Base-by-base conservation (phyloP, 2,113 vertebrate genomes). In the Cyrtonyx montezumae region DNA sequence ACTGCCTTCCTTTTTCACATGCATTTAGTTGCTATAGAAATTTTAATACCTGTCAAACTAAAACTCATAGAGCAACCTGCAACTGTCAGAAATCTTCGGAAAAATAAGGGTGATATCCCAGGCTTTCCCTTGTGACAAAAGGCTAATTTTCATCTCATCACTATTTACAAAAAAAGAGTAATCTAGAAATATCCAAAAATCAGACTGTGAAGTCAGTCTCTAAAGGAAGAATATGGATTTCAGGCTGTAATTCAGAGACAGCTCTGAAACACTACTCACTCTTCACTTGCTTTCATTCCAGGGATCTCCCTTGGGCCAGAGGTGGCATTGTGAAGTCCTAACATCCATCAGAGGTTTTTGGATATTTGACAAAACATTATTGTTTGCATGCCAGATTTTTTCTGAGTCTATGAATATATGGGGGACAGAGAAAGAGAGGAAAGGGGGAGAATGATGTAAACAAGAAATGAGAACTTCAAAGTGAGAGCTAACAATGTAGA, bases 381-480 rank as follows among this genome's bases (percentile, higher is more conserved):
- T 85, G 90, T 53, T 76, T 76, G 71, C 75, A 56, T 84, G 85
- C 76, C 91, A 93, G 71, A 45, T 25, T 36, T 70, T 87, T 82
- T 56, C 48, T 63, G 48, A 77, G 75, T 19, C 73, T 81, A 59
- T 71, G 82, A 94, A 84, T 94, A 69, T 56, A 73, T 13, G 89
- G 81, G 89, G 84, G 89, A 91, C 80, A 71, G 94, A 94, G 94
- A 89, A 90, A 92, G 79, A 0, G 4, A 95, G 93, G 85, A 93
- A 93, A 77, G 65, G 28, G 76, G 84, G 86, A 93, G 86, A 91
- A 95, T 91, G 92, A 92, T 91, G 93, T 94, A 85, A 95, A 94
- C 94, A 94, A 87, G 85, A 91, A 95, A 85, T 55, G 93, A 79
- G 87, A 92, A 94, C 96, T 95, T 96, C 93, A 96, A 96, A 95